Base-by-base conservation (phyloP, 1,140 invertebrate species). In the Doryteuthis pealeii region DNA sequence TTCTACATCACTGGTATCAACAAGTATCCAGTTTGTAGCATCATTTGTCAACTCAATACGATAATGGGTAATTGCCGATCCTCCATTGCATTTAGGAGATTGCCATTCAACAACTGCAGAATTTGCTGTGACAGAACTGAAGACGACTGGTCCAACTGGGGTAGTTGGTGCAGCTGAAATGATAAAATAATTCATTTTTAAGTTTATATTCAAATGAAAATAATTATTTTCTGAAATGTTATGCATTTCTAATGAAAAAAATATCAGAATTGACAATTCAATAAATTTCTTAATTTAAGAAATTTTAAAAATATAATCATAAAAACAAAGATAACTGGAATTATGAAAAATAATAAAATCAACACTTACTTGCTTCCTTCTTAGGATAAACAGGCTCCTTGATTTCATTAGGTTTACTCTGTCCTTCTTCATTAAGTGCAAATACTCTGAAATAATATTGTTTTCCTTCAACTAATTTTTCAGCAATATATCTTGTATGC, bases 21-120 rank as follows among this genome's bases (percentile, higher is more conserved):
- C 90, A 94, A 92, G 97, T 82, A 91, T 91, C 84, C 82, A 93
- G 22, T 72, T 92, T 92, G 82, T 78, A 10, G 93, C 90, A 83
- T 97, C 95, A 90, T 95, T 92, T 87, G 97, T 98, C 95, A 97
- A 96, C 87, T 99, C 96, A 3, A 99, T 92, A 43, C 97, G 93
- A 85, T 99, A 99, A 84, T 97, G 95, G 0, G 94, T 96, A 73
- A 99, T 91, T 58, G 91, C 91, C n/a, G 95, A 88, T 30, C 96
- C 96, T 69, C 97, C 96, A 88, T 98, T 95, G 83, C 94, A 93
- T 15, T 91, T 91, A 0, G 96, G 96, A 78, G 95, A 93, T 82
- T 93, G 93, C 97, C 97, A 99, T 66, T 65, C 78, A 76, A 89
- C 69, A 80, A 96, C 97, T 83, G 94, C 95, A n/a, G 95, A 95